These are phyloP conservation scores for Heteromyza rotundicornis DNA, from an alignment of 2,888 invertebrate genomes.

Conservation along the genomic window DNA sequence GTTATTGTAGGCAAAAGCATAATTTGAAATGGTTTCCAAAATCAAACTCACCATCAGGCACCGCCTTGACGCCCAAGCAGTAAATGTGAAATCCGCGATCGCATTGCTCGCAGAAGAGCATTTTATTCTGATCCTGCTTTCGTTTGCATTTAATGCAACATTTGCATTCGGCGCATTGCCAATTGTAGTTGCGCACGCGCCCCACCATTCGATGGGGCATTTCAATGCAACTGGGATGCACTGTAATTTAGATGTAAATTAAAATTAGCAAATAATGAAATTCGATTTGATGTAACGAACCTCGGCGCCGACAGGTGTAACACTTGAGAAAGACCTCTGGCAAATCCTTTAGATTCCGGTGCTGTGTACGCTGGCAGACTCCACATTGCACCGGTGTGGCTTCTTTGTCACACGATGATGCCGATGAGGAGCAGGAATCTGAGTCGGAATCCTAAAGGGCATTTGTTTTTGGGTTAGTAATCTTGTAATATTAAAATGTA, in stretches of 20 bases:
- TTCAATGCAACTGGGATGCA: constrained; percentile 88
- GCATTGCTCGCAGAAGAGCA: constrained; percentile 94
- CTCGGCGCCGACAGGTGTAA: constrained; percentile 66
- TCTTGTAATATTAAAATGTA: not conserved
- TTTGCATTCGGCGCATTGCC: constrained; percentile 95
- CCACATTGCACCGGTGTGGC: constrained; percentile 64
- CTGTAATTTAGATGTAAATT: constrained; percentile 60
- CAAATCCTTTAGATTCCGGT: constrained; percentile 67
- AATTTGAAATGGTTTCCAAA: not conserved
- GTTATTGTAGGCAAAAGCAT: not conserved
- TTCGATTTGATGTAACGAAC: constrained; percentile 60
- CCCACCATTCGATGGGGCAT: constrained; percentile 82
- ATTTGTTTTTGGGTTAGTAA: not conserved
- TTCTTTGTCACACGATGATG: constrained; percentile 45
- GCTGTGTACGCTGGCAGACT: constrained; percentile 66
- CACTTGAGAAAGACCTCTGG: constrained; percentile 70
- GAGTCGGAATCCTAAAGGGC: not conserved
- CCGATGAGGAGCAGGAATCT: constrained; percentile 43
- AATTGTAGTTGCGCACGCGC: constrained; percentile 83
- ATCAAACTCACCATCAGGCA: constrained; percentile 74
- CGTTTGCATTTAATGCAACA: constrained; percentile 84
- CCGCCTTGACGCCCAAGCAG: constrained; percentile 81
- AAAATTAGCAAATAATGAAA: not conserved
- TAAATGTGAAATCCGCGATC: constrained; percentile 93
- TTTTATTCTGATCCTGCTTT: constrained; percentile 84